Base-by-base conservation (phyloP, 2,888 invertebrate species). In the Hanleya hanleyi region DNA sequence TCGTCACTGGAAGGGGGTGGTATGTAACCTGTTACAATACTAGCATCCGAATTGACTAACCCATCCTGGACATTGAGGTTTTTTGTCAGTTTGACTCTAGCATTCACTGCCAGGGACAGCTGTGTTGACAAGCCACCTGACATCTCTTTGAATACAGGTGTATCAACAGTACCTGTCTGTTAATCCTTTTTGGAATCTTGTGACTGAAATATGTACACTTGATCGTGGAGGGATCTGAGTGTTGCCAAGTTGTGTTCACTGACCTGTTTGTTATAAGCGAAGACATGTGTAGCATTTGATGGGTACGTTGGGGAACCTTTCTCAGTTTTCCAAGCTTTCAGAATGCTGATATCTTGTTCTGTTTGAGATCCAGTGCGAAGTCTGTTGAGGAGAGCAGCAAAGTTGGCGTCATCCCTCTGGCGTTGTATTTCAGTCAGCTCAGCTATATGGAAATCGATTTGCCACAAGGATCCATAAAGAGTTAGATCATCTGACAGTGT, bases 21-120 rank as follows among this genome's bases (percentile, higher is more conserved):
- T 15, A 73, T 32, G 64, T 66, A 74, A 26, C 74, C 69, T 9
- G 67, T 73, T 18, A 71, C 69, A 35, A 33, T 67, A 50, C 77
- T 74, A 33, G 62, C 36, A 15, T 71, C 77, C n/a, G 70, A 73
- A 71, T 77, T 77, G 18, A 73, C 75, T 26, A 79, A 64, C 18
- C 79, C 79, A 74, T 79, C 79, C 26, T 66, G 41, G 3, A 76
- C 71, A 70, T 79, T 70, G 32, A 77, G 57, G 67, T 79, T 79
- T 22, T 61, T 72, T 9, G 67, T 73, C 9, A 79, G 66, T 71
- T 77, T 62, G 29, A 79, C 74, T 66, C 77, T 69, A 18, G 75
- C 75, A 50, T 65, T 37, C 49, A 70, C 35, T 38, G 50, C 67
- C 61, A 77, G 29, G 18, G 57, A 41, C 1, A 77, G 41, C 49